These are phyloP conservation scores for Daktulosphaira vitifoliae DNA, from an alignment of 1,140 invertebrate species.

Conservation along the genomic window DNA sequence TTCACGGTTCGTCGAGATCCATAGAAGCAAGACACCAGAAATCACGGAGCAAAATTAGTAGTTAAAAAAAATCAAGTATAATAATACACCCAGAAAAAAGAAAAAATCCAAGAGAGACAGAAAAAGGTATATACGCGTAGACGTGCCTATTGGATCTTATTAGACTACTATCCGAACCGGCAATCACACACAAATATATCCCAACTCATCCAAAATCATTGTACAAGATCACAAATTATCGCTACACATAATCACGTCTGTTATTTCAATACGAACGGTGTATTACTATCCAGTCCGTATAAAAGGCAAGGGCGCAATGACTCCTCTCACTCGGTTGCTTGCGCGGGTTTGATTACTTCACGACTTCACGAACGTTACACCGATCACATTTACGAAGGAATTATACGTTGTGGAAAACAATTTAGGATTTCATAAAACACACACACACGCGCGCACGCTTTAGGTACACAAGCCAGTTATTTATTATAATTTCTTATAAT, in stretches of 20 bases:
- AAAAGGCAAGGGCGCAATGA: neutral
- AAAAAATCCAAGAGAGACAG: neutral
- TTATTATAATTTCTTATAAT: too few relatives aligned
- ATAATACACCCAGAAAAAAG: slow-evolving; percentile 26
- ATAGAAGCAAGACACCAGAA: slow-evolving; percentile 31
- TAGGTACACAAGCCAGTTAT: too few relatives aligned
- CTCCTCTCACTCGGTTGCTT: neutral
- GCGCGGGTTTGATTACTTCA: slow-evolving; percentile 22
- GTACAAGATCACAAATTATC: slow-evolving; percentile 31
- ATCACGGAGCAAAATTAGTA: slow-evolving; percentile 24
- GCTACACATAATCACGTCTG: slow-evolving; percentile 32
- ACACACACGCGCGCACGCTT: slow-evolving; percentile 1
- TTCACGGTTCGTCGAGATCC: slow-evolving; percentile 30
- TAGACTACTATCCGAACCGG: slow-evolving; percentile 27
- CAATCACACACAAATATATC: slow-evolving; percentile 21
- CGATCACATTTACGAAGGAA: neutral
- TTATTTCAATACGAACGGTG: slow-evolving; percentile 22
- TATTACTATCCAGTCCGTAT: neutral
- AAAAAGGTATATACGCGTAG: neutral
- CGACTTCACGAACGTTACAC: slow-evolving; percentile 19
- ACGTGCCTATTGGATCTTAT: slow-evolving; percentile 25
- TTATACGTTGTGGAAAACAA: slow-evolving; percentile 13
- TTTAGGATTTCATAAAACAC: slow-evolving; percentile 27
- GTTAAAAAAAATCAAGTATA: slow-evolving; percentile 12
- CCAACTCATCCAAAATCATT: neutral